Evolutionary conservation across 2,797 vertebrate species (phyloP), one percentile per base, ranked within the genome.

Genomic region (Triplophysa bombifrons): DNA sequence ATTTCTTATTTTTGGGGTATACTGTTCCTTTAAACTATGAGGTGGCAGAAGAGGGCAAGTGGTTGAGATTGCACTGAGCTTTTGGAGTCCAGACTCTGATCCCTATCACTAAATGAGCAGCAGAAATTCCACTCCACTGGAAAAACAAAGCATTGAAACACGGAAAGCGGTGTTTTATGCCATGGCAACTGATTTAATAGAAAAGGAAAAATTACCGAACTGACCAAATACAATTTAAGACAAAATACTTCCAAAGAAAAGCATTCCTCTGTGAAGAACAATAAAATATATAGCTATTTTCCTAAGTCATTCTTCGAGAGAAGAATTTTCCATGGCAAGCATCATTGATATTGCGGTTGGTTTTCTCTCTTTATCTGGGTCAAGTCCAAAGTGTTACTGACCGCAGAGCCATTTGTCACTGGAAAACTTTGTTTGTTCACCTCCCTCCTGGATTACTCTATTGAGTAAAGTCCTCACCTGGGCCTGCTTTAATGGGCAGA

Each of bases 381-480:
- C 69, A 61, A 27, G 30, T 85, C 85, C 80, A 87, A 82, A 83
- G 65, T 79, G 68, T 85, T 80, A 75, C 85, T 86, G 82, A 82
- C 82, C 75, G 38, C 78, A 81, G 68, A 82, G 80, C 64, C 82
- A 81, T 84, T 74, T 14, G 79, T 83, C 79, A 84, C 53, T 66
- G 74, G 75, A 78, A 81, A 73, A 46, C 78, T 74, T 58, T 67
- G 77, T 78, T 84, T 85, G 72, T 86, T 82, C 76, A 69, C 77
- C 48, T 79, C 74, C 61, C 74, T 85, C 65, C 76, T 78, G 70
- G 63, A 58, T 66, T 69, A 34, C 30, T 68, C 81, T 71, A 77
- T 68, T 81, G 80, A 83, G 78, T 80, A 77, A 73, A 81, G 63
- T 80, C 77, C 80, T 86, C 84, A 87, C 82, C 81, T 85, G 78